phyloP scores from a whole-genome alignment of 2,797 vertebrate genomes.

The Aphelocoma californica region DNA sequence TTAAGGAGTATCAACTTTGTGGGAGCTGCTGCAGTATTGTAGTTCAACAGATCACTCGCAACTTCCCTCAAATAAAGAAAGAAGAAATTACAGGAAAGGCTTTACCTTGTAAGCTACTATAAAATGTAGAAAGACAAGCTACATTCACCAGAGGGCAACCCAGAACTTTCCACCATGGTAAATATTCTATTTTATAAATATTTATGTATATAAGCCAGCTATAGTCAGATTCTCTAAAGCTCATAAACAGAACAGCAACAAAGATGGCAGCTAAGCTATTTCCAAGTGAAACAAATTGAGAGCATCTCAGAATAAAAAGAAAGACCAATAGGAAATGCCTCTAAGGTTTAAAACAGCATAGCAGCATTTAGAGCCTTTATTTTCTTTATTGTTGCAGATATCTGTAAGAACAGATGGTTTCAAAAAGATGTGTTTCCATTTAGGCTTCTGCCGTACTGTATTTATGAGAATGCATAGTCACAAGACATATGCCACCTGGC shows the following conservation, averaged over 20 bases:
- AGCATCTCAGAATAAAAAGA: neutral
- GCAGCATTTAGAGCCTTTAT: constrained; percentile 2
- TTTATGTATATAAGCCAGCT: neutral
- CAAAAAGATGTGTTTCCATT: constrained; percentile 44
- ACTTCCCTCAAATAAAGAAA: neutral
- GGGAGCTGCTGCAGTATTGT: neutral
- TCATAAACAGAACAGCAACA: neutral
- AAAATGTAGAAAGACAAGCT: neutral
- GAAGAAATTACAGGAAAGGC: neutral
- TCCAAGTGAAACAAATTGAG: neutral
- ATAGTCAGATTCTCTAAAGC: neutral
- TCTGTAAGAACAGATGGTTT: constrained; percentile 56
- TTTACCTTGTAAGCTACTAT: neutral
- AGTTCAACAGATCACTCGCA: neutral
- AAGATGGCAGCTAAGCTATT: neutral
- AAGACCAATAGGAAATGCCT: neutral
- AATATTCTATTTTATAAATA: neutral
- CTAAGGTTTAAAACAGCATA: neutral
- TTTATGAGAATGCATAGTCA: constrained; percentile 32
- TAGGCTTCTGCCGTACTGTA: constrained; percentile 29
- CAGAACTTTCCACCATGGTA: neutral
- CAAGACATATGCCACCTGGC: constrained; percentile 44
- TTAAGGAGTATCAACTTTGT: neutral
- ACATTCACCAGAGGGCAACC: neutral
- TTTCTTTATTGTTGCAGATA: constrained; percentile 54